Evolutionary conservation across 92 coral and sea anemone species (phyloP), one percentile per base, ranked within the genome.

Genomic region (Bergia puertoricense): DNA sequence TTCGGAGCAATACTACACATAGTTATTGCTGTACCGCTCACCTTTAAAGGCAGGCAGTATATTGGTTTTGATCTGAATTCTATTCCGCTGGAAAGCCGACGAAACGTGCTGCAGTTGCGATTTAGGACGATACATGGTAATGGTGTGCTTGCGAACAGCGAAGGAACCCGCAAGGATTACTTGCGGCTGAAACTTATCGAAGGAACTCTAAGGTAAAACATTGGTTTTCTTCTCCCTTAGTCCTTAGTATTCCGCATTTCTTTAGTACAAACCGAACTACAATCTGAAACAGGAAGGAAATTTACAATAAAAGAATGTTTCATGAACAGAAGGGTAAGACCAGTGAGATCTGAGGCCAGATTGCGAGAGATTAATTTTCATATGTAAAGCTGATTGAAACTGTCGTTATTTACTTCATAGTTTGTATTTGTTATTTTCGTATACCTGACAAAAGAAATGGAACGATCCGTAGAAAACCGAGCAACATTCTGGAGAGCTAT

Each of bases 101-200:
- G 80, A 42, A 76, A 76, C 46, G 5, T 16, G 14, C 85, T 81
- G 40, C 74, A 84, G 67, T 2, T 38, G 67, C 41, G n/a, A 38
- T 40, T 62, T 40, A 22, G 36, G 59, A 43, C 44, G 15, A 69
- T 71, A 69, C 87, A 84, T 42, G 38, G 23, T 23, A 71, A 36
- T 14, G 87, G 87, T 38, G 62, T 84, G 15, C 87, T 84, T 36
- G 87, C 56, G 3, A 41, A 45, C 44, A 36, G 68, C n/a, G 65
- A 68, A 23, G 59, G 41, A 71, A 84, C 36, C 77, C 22, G 9
- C 5, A 57, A 37, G 39, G 67, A 42, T 6, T 46, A 23, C 37
- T 84, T 42, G 5, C 87, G 77, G 36, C 79, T 84, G n/a, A 79
- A 84, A 30, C 79, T 84, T 84, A 37, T 71, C 30, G n/a, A 84